These are phyloP conservation scores for Philereme transversata DNA, from an alignment of 2,888 invertebrate genomes.

Conservation along the genomic window DNA sequence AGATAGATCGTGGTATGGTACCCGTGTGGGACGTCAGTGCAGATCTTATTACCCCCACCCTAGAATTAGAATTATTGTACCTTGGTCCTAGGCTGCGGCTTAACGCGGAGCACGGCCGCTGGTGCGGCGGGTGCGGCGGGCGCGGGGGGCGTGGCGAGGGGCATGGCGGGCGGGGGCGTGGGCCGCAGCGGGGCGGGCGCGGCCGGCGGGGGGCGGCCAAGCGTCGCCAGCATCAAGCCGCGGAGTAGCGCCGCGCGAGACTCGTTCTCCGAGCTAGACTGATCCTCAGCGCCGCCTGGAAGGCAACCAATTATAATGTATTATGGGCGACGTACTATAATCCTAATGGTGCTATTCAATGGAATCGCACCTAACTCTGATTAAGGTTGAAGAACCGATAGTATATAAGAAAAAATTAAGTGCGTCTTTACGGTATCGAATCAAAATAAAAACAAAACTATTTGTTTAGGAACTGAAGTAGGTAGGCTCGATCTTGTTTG, in stretches of 20 bases:
- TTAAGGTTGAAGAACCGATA: too few relatives aligned
- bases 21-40: too few relatives aligned
- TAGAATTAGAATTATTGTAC: constrained; percentile 35
- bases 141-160: constrained; percentile 45
- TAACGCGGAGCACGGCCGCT: constrained; percentile 60
- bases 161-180: constrained; percentile 47
- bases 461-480: too few relatives aligned
- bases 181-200: constrained; percentile 45
- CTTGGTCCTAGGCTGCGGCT: constrained; percentile 74
- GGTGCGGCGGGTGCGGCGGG: constrained; percentile 48
- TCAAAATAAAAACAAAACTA: too few relatives aligned
- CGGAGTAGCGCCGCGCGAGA: constrained; percentile 73
- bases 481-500: too few relatives aligned
- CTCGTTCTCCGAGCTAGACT: constrained; percentile 60
- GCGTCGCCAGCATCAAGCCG: constrained; percentile 75
- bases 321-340: too few relatives aligned
- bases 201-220: constrained; percentile 60
- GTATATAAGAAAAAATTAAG: too few relatives aligned
- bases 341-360: too few relatives aligned
- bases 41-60: too few relatives aligned
- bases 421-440: too few relatives aligned
- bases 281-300: constrained; percentile 56
- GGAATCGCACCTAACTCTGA: too few relatives aligned
- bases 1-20: too few relatives aligned
- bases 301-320: neutral